phyloP scores from a whole-genome alignment of 2,113 vertebrate species.

The Dasypus novemcinctus region DNA sequence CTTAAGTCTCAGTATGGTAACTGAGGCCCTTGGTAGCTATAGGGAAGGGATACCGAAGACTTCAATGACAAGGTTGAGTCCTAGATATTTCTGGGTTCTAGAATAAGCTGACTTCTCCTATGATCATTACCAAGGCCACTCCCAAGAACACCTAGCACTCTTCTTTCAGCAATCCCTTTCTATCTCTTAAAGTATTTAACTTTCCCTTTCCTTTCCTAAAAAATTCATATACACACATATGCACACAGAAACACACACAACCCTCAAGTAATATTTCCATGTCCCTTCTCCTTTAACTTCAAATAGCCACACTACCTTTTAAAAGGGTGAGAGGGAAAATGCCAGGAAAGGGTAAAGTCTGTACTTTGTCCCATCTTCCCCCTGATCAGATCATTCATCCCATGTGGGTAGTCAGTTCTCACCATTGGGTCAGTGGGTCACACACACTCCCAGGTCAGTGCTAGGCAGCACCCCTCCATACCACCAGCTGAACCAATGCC shows the following conservation, averaged over 20 bases:
- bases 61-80: conserved; percentile 8
- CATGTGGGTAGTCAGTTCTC: conserved; percentile 70
- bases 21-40: not conserved
- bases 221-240: not conserved
- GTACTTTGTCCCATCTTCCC: not conserved
- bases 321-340: not conserved
- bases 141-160: not conserved
- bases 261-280: not conserved
- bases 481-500: conserved; percentile 75
- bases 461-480: conserved; percentile 88
- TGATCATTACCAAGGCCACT: not conserved
- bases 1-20: not conserved
- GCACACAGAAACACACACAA: not conserved
- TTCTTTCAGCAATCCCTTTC: not conserved
- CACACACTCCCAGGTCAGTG: conserved; percentile 85
- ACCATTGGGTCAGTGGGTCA: conserved; percentile 92
- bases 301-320: conserved; percentile 3
- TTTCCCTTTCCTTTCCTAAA: conserved; percentile 1
- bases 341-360: not conserved
- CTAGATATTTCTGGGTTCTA: not conserved
- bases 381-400: not conserved
- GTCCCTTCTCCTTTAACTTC: not conserved
- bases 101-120: not conserved
- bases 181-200: not conserved
- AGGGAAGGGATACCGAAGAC: not conserved